phyloP scores from a whole-genome alignment of 2,797 vertebrate species.

The Onychomys torridus region DNA sequence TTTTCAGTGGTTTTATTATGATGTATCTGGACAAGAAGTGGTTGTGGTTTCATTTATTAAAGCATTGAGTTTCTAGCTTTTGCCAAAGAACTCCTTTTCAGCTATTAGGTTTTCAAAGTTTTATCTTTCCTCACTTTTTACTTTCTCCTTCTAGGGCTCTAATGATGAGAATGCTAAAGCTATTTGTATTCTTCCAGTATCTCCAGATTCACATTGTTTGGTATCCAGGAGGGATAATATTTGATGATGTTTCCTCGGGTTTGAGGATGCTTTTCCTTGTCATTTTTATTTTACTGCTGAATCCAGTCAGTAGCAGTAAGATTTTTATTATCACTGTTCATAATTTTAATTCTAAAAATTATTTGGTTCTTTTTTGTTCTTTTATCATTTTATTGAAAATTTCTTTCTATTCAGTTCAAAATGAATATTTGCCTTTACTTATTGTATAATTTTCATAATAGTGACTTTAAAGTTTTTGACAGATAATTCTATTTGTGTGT shows the following conservation, averaged over 20 bases:
- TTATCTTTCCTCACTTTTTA: neutral
- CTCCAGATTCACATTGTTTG: neutral
- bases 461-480: neutral
- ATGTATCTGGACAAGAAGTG: neutral
- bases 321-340: neutral
- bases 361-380: neutral
- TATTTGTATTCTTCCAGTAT: neutral
- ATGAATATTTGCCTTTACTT: conserved; percentile 31
- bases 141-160: neutral
- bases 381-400: neutral
- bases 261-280: neutral
- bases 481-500: neutral
- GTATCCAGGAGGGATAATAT: neutral
- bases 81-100: neutral
- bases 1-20: conserved; percentile 34
- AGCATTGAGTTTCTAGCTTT: neutral
- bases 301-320: neutral
- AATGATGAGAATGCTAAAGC: neutral
- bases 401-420: conserved; percentile 45
- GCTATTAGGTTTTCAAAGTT: conserved; percentile 4
- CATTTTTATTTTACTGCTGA: neutral
- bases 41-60: conserved; percentile 14
- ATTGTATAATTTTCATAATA: conserved; percentile 43
- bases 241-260: neutral
- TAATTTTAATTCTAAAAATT: conserved; percentile 44